Evolutionary conservation across 2,888 invertebrate genomes (phyloP), one percentile per base, ranked within the genome.

Genomic region (Pollenia labialis): DNA sequence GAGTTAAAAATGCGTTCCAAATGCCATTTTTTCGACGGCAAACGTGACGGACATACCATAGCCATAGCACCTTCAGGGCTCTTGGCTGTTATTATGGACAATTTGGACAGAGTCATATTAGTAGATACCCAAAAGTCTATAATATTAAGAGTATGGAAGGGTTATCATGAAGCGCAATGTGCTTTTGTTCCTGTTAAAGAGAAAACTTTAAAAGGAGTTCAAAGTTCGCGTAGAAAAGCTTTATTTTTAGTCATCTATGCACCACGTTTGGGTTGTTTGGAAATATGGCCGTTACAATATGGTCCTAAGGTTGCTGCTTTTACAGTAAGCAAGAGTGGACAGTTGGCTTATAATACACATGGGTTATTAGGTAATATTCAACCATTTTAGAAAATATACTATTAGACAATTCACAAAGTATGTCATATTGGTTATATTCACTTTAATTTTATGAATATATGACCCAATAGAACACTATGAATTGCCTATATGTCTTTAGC

Each of bases 81-180:
- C 46, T 94, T 98, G 6, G 97, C 97, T 0, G 97, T 96, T 0
- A 94, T 98, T 58, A 95, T 97, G 0, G 99, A 99, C 93, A 96
- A 95, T 89, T 95, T 97, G 90, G 99, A 99, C 42, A 95, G 99
- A 81, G 97, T 99, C 0, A 95, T 97, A 60, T 94, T 99, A 16
- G 93, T 99, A 48, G 98, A 99, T 93, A 95, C 97, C 14, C 95
- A 95, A 68, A 95, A 95, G 88, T 98, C 98, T 1, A 95, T 97
- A 75, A 95, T 97, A 40, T 94, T 98, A 54, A 95, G 98, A 74
- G 96, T 99, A 91, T 98, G 98, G 95, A 99, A 99, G 94, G 99
- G 99, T 4, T 99, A 98, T 93, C 95, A 99, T 72, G 98, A 99
- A 92, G 99, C 99, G 0, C 97, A 99, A 92, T 97, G 98, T 92